Conservation (phyloP, 2,888 invertebrate species). For the Dascillus cervinus region DNA sequence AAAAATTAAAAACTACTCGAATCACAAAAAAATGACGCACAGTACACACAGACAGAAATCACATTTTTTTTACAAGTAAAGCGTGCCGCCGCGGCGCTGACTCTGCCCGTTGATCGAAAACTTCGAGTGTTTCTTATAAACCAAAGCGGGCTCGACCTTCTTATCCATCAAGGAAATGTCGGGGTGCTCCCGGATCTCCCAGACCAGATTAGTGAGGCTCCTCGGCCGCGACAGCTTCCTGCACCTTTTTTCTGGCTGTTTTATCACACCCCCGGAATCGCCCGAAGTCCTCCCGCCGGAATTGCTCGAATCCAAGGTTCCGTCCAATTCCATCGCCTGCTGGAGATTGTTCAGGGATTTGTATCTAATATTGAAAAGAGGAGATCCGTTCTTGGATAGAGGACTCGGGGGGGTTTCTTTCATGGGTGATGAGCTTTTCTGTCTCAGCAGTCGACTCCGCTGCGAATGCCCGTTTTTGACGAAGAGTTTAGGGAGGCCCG, state of each 20-base stretch:
- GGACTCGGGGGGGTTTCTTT: slow-evolving; percentile 63
- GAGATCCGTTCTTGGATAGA: slow-evolving; percentile 62
- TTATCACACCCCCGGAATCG: slow-evolving; percentile 66
- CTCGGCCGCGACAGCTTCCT: slow-evolving; percentile 75
- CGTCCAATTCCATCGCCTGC: slow-evolving; percentile 61
- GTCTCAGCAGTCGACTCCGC: slow-evolving; percentile 58
- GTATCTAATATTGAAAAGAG: slow-evolving; percentile 67
- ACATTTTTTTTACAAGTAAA: slow-evolving; percentile 19
- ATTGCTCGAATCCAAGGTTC: slow-evolving; percentile 84
- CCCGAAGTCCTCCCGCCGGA: slow-evolving; percentile 82
- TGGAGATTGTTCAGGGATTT: slow-evolving; percentile 65
- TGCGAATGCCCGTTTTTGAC: slow-evolving; percentile 67
- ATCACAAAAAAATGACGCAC: background rate
- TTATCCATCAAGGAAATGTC: slow-evolving; percentile 37
- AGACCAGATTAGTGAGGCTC: slow-evolving; percentile 79
- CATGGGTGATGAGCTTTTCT: slow-evolving; percentile 64
- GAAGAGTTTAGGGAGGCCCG: slow-evolving; percentile 67
- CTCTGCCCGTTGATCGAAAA: slow-evolving; percentile 36
- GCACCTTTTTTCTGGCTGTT: slow-evolving; percentile 75
- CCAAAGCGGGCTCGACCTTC: slow-evolving; percentile 38
- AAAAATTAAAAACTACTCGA: background rate
- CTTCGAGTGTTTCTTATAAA: slow-evolving; percentile 44
- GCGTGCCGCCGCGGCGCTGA: slow-evolving; percentile 23
- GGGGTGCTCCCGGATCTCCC: slow-evolving; percentile 52
- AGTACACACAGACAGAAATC: slow-evolving; percentile 14